Percentiles rank a stretch among this genome's conserved stretches.
Conservation (phyloP, 2,888 invertebrate genomes). For the Drosophila conformis region DNA sequence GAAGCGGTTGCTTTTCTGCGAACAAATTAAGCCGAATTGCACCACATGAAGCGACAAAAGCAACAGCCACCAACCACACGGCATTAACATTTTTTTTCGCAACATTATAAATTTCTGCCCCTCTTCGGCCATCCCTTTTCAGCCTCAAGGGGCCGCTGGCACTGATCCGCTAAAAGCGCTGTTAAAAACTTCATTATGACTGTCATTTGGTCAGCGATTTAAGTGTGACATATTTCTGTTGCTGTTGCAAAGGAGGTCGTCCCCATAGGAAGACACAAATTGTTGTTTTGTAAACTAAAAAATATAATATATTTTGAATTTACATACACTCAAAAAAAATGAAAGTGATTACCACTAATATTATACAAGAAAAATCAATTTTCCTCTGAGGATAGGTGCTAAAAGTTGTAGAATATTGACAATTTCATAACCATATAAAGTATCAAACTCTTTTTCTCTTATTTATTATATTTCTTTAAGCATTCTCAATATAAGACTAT, state of each 20-base stretch:
- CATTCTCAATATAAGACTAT: background rate
- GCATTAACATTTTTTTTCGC: slow-evolving; percentile 42
- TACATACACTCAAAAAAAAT: background rate
- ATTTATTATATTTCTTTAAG: background rate
- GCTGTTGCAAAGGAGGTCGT: slow-evolving; percentile 30
- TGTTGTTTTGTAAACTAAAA: slow-evolving; percentile 3
- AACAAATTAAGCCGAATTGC: slow-evolving; percentile 76
- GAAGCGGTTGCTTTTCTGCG: slow-evolving; percentile 58
- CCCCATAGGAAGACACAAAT: slow-evolving; percentile 1
- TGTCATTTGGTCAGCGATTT: slow-evolving; percentile 66
- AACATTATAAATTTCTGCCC: slow-evolving; percentile 22
- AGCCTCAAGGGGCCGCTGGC: slow-evolving; percentile 37
- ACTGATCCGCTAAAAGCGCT: slow-evolving; percentile 77
- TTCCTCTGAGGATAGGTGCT: background rate
- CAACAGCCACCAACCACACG: slow-evolving; percentile 25
- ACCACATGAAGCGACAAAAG: slow-evolving; percentile 50
- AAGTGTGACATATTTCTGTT: slow-evolving; percentile 71
- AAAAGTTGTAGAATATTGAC: background rate
- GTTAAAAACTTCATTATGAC: slow-evolving; percentile 75
- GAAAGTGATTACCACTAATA: background rate
- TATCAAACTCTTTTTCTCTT: background rate
- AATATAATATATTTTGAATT: background rate
- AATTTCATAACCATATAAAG: background rate
- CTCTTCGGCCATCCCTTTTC: background rate
- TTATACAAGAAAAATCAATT: background rate